A percentile compares a stretch with the other conserved stretches of the same genome.
Evolutionary conservation across 2,888 invertebrate genomes (phyloP).

Genomic region (Acrobasis consociella): DNA sequence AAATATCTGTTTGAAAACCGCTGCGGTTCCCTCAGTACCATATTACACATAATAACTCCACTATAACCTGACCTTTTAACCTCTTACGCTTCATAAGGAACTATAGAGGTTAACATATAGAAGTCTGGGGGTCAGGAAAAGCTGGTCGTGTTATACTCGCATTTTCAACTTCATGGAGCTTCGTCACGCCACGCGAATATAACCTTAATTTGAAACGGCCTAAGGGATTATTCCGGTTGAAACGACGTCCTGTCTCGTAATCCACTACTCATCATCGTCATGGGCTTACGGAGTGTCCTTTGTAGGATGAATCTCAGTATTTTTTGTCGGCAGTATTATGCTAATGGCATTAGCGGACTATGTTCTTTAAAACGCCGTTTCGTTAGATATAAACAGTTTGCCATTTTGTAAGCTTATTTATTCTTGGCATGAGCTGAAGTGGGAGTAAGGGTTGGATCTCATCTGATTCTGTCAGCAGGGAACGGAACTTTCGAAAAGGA

Average conservation of each 20-base stretch:
- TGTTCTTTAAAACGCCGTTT: conserved; percentile 6
- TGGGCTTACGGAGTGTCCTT: conserved; percentile 20
- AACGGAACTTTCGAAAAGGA: too few species aligned
- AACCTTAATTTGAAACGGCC: neutral
- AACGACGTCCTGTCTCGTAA: conserved; percentile 9
- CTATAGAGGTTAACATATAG: neutral
- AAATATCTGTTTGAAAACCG: neutral
- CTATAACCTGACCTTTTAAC: conserved; percentile 6
- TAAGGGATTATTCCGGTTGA: conserved; percentile 6
- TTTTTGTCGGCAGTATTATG: conserved; percentile 20
- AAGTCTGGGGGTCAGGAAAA: neutral
- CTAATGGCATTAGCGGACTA: conserved; percentile 17
- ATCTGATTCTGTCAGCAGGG: too few species aligned
- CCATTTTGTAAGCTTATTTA: neutral
- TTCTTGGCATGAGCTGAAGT: too few species aligned
- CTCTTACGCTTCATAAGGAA: neutral
- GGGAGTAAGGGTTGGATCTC: too few species aligned
- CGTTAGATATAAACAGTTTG: neutral
- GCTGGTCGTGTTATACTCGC: conserved; percentile 13
- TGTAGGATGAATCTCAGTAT: conserved; percentile 18
- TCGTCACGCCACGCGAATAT: conserved; percentile 2
- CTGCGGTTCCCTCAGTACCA: neutral
- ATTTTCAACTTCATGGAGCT: conserved; percentile 9
- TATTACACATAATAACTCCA: conserved; percentile 11
- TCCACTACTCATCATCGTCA: conserved; percentile 23